Conservation (phyloP, 2,888 invertebrate genomes). For the Steinernema scapterisci region DNA sequence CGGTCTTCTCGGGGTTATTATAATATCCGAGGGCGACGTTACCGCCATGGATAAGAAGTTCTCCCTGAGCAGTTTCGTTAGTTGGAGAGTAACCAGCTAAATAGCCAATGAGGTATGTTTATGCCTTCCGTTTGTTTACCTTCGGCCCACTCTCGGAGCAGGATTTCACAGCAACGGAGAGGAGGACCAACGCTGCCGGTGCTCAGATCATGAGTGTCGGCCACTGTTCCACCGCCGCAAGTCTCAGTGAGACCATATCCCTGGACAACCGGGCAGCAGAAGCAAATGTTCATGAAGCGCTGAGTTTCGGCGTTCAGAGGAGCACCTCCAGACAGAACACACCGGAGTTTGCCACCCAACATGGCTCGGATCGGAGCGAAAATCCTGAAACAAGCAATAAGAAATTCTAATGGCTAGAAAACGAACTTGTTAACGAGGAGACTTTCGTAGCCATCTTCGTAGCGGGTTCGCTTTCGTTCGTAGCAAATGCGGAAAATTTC, state of each 20-base stretch:
- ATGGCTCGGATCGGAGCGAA: conserved; percentile 76
- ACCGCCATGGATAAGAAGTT: conserved; percentile 84
- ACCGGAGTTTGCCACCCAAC: conserved; percentile 85
- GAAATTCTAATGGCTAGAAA: background rate
- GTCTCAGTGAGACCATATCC: conserved; percentile 93
- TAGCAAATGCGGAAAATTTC: conserved; percentile 88
- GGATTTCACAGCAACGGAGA: conserved; percentile 81
- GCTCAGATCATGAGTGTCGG: conserved; percentile 73
- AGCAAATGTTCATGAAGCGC: conserved; percentile 85
- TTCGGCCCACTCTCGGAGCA: conserved; percentile 89
- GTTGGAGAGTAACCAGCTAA: conserved; percentile 69
- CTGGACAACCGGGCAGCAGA: conserved; percentile 81
- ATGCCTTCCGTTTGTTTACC: conserved; percentile 67
- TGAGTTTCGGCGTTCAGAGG: conserved; percentile 94
- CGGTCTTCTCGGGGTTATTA: conserved; percentile 84
- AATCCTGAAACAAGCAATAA: conserved; percentile 69
- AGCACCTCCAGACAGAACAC: conserved; percentile 91
- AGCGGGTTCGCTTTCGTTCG: conserved; percentile 86
- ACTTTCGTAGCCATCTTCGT: conserved; percentile 73
- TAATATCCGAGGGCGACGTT: conserved; percentile 92
- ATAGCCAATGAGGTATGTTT: background rate
- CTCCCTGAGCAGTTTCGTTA: conserved; percentile 83
- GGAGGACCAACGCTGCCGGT: conserved; percentile 88
- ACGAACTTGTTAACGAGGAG: conserved; percentile 70
- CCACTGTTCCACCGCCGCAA: conserved; percentile 80